These are phyloP conservation scores for Macrobrachium nipponense DNA, from an alignment of 1,140 invertebrate species.

Conservation along the genomic window DNA sequence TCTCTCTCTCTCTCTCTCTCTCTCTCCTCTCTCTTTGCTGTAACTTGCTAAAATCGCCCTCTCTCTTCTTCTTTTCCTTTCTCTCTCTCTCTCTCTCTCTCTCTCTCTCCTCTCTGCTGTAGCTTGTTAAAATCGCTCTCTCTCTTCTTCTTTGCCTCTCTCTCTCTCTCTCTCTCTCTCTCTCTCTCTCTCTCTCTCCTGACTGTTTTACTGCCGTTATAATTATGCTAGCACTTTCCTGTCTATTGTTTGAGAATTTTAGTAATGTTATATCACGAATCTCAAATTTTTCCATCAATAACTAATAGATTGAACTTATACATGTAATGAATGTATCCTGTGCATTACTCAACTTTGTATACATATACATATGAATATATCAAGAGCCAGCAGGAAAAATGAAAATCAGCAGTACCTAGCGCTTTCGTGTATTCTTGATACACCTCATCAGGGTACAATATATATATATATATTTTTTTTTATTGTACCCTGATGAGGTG, in stretches of 20 bases:
- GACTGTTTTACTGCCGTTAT: not conserved
- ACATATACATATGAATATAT: constrained; percentile 21
- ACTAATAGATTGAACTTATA: no score
- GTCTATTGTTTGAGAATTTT: not conserved
- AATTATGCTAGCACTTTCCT: not conserved
- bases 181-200: no score
- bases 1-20: constrained; percentile 9
- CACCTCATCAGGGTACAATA: no score
- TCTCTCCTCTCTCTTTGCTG: no score
- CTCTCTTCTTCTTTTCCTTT: not conserved
- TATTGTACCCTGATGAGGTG: no score
- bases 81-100: constrained; percentile 18
- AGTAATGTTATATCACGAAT: not conserved
- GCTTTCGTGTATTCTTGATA: no score
- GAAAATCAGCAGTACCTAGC: not conserved
- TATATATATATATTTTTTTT: no score
- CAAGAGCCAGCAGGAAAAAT: not conserved
- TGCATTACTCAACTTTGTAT: not conserved
- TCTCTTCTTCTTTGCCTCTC: not conserved
- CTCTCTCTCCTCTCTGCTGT: not conserved
- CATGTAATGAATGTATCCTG: not conserved
- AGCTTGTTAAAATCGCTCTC: no score
- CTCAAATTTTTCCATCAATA: no score
- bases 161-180: constrained; percentile 17
- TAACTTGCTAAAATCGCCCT: no score